These are phyloP conservation scores for Amphibalanus amphitrite DNA, from an alignment of 1,140 invertebrate genomes.

Conservation along the genomic window DNA sequence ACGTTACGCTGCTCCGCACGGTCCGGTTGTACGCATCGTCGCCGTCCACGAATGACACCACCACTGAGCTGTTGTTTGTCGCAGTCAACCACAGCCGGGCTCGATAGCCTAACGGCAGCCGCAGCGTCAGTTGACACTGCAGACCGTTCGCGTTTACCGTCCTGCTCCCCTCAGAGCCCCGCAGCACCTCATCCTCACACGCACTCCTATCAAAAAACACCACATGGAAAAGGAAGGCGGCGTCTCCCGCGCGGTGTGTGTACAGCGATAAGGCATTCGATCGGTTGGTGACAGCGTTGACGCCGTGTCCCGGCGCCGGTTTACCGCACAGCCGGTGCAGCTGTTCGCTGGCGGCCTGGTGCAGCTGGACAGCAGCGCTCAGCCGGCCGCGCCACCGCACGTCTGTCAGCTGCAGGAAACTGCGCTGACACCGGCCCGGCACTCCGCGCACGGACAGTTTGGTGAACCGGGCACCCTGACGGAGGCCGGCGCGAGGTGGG, in stretches of 20 bases:
- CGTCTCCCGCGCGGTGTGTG: neutral
- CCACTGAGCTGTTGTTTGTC: neutral
- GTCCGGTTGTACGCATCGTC: neutral
- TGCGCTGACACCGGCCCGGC: neutral
- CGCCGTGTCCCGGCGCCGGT: no score
- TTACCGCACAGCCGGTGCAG: neutral
- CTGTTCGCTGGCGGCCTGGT: neutral
- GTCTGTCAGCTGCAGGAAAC: neutral
- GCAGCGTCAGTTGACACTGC: neutral
- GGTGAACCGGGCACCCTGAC: neutral
- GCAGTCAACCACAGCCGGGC: neutral
- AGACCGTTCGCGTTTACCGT: neutral
- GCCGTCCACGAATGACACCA: neutral
- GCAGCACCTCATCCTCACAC: neutral
- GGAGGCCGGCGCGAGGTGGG: no score
- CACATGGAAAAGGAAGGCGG: neutral
- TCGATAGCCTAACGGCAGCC: neutral
- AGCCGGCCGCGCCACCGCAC: neutral
- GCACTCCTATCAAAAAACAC: neutral
- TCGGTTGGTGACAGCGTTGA: neutral
- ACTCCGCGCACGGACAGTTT: neutral
- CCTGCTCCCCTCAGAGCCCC: no score
- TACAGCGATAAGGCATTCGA: neutral
- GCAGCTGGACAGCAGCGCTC: neutral
- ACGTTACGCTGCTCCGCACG: neutral